Conservation (phyloP, 2,113 vertebrate species). For the Saccopteryx bilineata region DNA sequence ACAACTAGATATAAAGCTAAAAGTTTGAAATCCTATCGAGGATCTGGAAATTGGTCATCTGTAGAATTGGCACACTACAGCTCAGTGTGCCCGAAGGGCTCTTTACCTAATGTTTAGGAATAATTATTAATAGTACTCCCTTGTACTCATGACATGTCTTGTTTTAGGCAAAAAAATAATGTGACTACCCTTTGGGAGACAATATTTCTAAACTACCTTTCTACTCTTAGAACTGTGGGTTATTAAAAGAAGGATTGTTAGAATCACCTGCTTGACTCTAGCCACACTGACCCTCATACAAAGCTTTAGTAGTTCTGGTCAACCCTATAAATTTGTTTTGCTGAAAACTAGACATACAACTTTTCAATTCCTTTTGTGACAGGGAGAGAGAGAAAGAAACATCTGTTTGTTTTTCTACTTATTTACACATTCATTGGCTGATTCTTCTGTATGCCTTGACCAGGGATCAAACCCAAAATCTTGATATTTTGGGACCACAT, state of each 20-base stretch:
- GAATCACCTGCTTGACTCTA: neutral
- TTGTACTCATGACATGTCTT: neutral
- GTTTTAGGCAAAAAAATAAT: neutral
- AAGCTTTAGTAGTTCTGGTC: neutral
- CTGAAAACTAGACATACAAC: neutral
- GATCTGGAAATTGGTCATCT: neutral
- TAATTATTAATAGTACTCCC: neutral
- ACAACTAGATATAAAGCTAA: slow-evolving; percentile 23
- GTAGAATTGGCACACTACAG: neutral
- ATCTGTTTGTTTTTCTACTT: no score
- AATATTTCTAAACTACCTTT: neutral
- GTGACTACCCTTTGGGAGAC: neutral
- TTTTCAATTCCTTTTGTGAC: neutral
- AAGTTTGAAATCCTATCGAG: slow-evolving; percentile 4
- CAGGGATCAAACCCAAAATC: no score
- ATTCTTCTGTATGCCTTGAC: no score
- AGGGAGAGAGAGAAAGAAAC: no score
- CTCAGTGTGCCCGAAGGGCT: neutral
- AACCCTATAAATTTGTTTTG: slow-evolving; percentile 2
- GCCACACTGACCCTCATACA: neutral
- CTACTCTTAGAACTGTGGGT: neutral
- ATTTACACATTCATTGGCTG: no score
- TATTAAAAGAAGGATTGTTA: neutral
- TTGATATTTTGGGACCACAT: no score
- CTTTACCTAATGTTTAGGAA: neutral